Evolutionary conservation across 2,797 vertebrate genomes (phyloP), one percentile per base, ranked within the genome.

Genomic region (Pseudomugil tenellus): DNA sequence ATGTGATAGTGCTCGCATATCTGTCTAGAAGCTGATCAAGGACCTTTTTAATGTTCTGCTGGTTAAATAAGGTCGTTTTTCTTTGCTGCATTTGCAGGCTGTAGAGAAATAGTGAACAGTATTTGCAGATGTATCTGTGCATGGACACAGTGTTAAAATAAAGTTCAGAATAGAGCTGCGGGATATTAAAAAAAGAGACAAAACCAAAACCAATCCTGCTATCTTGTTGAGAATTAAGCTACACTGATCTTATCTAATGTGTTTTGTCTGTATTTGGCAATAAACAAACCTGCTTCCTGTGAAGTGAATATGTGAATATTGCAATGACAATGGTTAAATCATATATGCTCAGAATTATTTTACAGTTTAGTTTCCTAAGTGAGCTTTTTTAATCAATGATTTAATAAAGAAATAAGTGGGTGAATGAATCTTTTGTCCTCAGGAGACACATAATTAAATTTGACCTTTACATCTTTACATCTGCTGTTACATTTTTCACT

Each of bases 11-110:
- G 43, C 21, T 48, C 29, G 63, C 55, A 48, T 56, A 52, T 32
- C 29, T 31, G 13, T 68, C 46, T 75, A 41, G 57, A 59, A 62
- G 43, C 63, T 68, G 46, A 68, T 68, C 3, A 10, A 70, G 62
- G 59, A 53, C 72, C 51, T 64, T 51, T 19, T 67, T 19, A 76
- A 46, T 41, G 49, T 25, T 66, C 17, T 35, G 6, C 51, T 54
- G 35, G 46, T 62, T 37, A 69, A 67, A 73, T 73, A 3, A 39
- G 46, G 41, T 28, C 56, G 43, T 61, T 58, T n/a, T 59, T 43
- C 5, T 25, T 1, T 54, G 57, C 26, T 63, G 32, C 6, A 0
- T 67, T 75, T 35, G 60, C 9, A 58, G 9, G 10, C 21, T n/a
- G 51, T 63, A 7, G 55, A n/a, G 58, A 60, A 68, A 67, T 26